A percentile compares a stretch with the other conserved stretches of the same genome.
phyloP scores from a whole-genome alignment of 2,113 vertebrate genomes.

The Larimichthys crocea region DNA sequence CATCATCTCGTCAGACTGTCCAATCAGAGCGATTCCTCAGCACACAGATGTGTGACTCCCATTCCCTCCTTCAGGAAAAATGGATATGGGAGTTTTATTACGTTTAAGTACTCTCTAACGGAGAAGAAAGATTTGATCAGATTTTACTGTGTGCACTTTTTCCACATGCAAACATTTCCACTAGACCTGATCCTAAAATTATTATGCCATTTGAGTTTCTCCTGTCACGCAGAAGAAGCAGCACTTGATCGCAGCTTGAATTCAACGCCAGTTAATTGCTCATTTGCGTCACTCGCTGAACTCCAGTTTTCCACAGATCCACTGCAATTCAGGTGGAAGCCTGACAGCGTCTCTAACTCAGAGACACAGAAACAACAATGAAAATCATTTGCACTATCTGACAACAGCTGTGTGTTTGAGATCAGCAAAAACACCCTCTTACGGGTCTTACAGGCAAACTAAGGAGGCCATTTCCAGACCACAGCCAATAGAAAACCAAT shows the following conservation, averaged over 20 bases:
- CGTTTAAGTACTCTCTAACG: neutral
- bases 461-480: constrained; percentile 11
- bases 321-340: constrained; percentile 2
- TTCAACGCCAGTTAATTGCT: constrained; percentile 32
- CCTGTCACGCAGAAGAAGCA: constrained; percentile 21
- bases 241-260: constrained; percentile 16
- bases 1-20: constrained; percentile 8
- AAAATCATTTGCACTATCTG: neutral
- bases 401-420: neutral
- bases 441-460: neutral
- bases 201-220: constrained; percentile 1
- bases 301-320: constrained; percentile 30
- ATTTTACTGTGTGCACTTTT: constrained; percentile 27
- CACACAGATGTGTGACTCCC: neutral
- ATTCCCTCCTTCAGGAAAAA: constrained; percentile 10
- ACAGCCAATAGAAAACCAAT: constrained; percentile 16
- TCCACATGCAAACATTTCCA: constrained; percentile 51
- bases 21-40: constrained; percentile 27
- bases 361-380: no score
- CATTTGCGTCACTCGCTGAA: neutral
- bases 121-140: constrained; percentile 10
- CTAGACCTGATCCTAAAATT: neutral
- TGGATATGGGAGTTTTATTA: neutral
- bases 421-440: neutral
- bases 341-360: neutral